Conservation (phyloP, 2,888 invertebrate species). For the Panzeria rudis region DNA sequence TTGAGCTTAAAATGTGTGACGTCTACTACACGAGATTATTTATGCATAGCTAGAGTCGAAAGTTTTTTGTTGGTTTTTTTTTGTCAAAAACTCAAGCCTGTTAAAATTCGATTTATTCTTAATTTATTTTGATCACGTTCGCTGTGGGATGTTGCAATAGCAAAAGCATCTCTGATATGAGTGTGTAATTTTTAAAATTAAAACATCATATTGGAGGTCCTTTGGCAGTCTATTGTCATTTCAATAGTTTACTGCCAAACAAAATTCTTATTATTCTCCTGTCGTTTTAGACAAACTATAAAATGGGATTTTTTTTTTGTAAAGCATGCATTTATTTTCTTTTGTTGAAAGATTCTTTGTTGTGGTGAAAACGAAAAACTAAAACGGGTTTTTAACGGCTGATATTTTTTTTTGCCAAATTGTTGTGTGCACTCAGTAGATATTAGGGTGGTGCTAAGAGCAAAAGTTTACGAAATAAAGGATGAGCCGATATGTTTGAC, state of each 20-base stretch:
- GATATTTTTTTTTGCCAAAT: neutral
- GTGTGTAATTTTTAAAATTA: slow-evolving; percentile 26
- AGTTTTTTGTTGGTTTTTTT: neutral
- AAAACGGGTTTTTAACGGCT: neutral
- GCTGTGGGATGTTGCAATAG: neutral
- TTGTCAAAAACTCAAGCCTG: neutral
- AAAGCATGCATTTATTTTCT: neutral
- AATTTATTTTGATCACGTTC: slow-evolving; percentile 31
- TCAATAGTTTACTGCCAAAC: neutral
- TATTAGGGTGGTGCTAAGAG: neutral
- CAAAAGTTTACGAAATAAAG: neutral
- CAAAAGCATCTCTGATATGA: neutral
- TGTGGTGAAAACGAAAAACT: too few relatives aligned
- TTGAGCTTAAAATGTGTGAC: neutral
- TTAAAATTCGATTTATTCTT: neutral
- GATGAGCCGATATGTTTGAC: too few relatives aligned
- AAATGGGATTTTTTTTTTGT: neutral
- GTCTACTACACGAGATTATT: neutral
- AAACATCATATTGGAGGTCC: slow-evolving; percentile 21
- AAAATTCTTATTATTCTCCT: slow-evolving; percentile 17
- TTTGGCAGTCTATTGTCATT: slow-evolving; percentile 2
- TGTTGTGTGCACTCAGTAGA: neutral
- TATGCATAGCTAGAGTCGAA: too few relatives aligned
- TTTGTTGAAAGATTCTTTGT: neutral
- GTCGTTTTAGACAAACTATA: neutral